Conservation (phyloP, 2,888 invertebrate species). For the Nymphalis c-album region DNA sequence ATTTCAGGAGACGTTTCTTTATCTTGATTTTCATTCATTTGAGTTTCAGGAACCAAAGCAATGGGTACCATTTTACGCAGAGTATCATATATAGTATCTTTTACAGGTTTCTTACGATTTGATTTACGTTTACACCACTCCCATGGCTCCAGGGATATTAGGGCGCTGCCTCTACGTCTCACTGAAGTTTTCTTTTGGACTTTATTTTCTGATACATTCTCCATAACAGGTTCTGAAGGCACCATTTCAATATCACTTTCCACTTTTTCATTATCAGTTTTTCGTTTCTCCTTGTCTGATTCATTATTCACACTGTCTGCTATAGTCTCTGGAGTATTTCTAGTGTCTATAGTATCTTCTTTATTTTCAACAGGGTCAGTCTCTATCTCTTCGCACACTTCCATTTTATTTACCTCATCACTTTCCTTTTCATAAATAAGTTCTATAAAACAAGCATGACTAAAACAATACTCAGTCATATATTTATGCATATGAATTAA, state of each 20-base stretch:
- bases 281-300: conserved; percentile 69
- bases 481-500: conserved; percentile 84
- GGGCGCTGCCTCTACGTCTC: conserved; percentile 86
- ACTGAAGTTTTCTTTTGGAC: conserved; percentile 74
- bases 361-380: conserved; percentile 53
- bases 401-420: conserved; percentile 55
- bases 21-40: conserved; percentile 67
- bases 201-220: conserved; percentile 60
- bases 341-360: conserved; percentile 41
- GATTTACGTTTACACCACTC: conserved; percentile 87
- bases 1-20: conserved; percentile 83
- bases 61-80: conserved; percentile 85
- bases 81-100: conserved; percentile 85
- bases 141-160: conserved; percentile 88
- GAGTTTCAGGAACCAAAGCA: conserved; percentile 74
- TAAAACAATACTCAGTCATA: conserved; percentile 82
- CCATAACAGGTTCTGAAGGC: conserved; percentile 49
- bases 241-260: conserved; percentile 52
- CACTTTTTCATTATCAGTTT: conserved; percentile 60
- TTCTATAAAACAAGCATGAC: conserved; percentile 75
- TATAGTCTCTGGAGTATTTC: conserved; percentile 11
- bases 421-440: conserved; percentile 62
- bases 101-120: conserved; percentile 74
- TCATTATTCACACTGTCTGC: conserved; percentile 64
- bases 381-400: conserved; percentile 63